Percentiles rank a stretch among this genome's conserved stretches.
These are phyloP conservation scores for Drosophila grimshawi DNA, from an alignment of 1,140 invertebrate genomes.

Conservation along the genomic window DNA sequence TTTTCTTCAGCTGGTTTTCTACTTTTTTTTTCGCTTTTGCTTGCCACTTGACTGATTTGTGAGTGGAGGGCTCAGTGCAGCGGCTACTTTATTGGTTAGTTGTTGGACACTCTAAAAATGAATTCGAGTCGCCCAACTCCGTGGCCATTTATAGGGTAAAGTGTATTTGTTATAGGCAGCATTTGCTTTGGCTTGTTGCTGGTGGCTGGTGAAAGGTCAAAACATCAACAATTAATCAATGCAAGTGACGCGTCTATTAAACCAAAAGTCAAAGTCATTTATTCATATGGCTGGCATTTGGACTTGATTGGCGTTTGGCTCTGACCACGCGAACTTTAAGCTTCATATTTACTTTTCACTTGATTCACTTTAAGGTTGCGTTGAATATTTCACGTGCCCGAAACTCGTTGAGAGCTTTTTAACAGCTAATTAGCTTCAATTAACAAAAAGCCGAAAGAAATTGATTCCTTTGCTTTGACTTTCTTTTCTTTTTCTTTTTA, in stretches of 20 bases:
- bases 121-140: slow-evolving; percentile 16
- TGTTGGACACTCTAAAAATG: slow-evolving; percentile 32
- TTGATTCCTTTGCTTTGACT: slow-evolving; percentile 32
- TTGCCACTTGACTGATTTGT: slow-evolving; percentile 80
- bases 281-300: not conserved
- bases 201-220: slow-evolving; percentile 41
- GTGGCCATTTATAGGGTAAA: not conserved
- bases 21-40: slow-evolving; percentile 22
- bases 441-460: slow-evolving; percentile 28
- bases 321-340: slow-evolving; percentile 15
- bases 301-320: slow-evolving; percentile 4
- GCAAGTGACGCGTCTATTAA: slow-evolving; percentile 33
- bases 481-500: slow-evolving; percentile 11
- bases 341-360: slow-evolving; percentile 12
- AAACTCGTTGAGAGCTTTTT: not conserved
- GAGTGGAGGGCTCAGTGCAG: slow-evolving; percentile 40
- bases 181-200: slow-evolving; percentile 16
- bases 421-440: slow-evolving; percentile 32
- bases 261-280: slow-evolving; percentile 20
- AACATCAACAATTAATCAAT: slow-evolving; percentile 54
- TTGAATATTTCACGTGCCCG: slow-evolving; percentile 20
- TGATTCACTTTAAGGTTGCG: slow-evolving; percentile 13
- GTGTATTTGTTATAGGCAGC: slow-evolving; percentile 1
- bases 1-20: slow-evolving; percentile 59
- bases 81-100: slow-evolving; percentile 33